phyloP scores from a whole-genome alignment of 92 coral and sea anemone species.

The Epizoanthus scotinus region DNA sequence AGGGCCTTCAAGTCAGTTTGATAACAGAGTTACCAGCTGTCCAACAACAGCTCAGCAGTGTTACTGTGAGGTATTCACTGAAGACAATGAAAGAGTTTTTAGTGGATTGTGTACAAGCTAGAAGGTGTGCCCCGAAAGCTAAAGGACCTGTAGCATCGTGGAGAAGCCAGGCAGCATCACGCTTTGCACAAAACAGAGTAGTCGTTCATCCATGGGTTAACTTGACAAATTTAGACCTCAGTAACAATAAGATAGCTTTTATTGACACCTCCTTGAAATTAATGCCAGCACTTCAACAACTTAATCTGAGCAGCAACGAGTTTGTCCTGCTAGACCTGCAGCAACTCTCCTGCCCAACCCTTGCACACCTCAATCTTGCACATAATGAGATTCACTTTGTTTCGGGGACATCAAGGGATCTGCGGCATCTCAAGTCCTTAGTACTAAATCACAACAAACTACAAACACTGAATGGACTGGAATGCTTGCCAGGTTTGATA shows the following conservation, averaged over 20 bases:
- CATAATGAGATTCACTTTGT: constrained; percentile 85
- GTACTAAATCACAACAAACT: constrained; percentile 74
- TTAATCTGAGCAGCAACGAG: constrained; percentile 85
- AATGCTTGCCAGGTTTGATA: constrained; percentile 78
- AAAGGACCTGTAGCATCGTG: constrained; percentile 78
- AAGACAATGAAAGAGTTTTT: constrained; percentile 88
- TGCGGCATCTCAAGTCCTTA: constrained; percentile 83
- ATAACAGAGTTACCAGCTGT: constrained; percentile 71
- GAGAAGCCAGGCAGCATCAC: constrained; percentile 83
- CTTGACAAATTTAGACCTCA: constrained; percentile 72
- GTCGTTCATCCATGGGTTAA: constrained; percentile 93
- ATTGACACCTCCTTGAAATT: constrained; percentile 90
- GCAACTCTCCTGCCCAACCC: constrained; percentile 79
- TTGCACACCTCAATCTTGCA: constrained; percentile 75
- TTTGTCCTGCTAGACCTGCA: constrained; percentile 88
- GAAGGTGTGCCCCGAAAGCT: constrained; percentile 71
- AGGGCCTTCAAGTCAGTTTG: constrained; percentile 78
- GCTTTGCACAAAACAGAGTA: constrained; percentile 79
- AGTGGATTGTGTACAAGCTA: constrained; percentile 75
- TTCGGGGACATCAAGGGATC: constrained; percentile 78
- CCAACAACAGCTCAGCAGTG: constrained; percentile 77
- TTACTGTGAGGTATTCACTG: constrained; percentile 70
- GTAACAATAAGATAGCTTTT: constrained; percentile 78
- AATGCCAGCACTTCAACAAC: constrained; percentile 77
- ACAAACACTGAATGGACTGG: constrained; percentile 75